phyloP scores from a whole-genome alignment of 2,113 vertebrate species.

The Burhinus bistriatus region DNA sequence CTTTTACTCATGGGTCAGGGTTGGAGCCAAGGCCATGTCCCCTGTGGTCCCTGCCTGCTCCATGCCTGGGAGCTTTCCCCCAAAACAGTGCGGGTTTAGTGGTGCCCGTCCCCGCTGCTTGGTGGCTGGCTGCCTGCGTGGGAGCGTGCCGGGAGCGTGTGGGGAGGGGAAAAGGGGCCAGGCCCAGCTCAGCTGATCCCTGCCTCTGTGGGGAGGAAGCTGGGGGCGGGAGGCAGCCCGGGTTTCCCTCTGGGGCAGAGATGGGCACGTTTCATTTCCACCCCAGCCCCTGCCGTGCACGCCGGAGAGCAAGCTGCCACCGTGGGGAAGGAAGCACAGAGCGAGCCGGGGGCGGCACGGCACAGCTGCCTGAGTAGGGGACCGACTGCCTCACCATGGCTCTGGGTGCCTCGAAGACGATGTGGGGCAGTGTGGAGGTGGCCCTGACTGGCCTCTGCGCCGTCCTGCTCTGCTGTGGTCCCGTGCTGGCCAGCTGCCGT shows the following conservation, averaged over 20 bases:
- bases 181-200: not conserved
- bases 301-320: not conserved
- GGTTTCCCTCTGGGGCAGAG: conserved; percentile 29
- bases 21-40: not conserved
- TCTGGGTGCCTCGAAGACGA: fast-evolving
- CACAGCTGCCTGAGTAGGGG: not conserved
- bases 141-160: fast-evolving
- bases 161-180: not conserved
- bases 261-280: conserved; percentile 21
- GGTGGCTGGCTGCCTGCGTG: not conserved
- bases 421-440: not conserved
- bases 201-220: not conserved
- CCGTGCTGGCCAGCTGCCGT: not conserved
- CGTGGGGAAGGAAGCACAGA: not conserved
- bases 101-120: fast-evolving
- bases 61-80: not conserved
- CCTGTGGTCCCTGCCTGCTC: not conserved
- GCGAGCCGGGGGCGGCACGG: fast-evolving
- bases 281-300: not conserved
- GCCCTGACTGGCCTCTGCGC: not conserved
- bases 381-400: fast-evolving
- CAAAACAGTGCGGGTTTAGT: not conserved
- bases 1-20: not conserved
- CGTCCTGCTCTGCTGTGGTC: not conserved
- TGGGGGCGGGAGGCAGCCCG: not conserved